phyloP scores from a whole-genome alignment of 2,113 vertebrate genomes.

The Pangasianodon gigas region DNA sequence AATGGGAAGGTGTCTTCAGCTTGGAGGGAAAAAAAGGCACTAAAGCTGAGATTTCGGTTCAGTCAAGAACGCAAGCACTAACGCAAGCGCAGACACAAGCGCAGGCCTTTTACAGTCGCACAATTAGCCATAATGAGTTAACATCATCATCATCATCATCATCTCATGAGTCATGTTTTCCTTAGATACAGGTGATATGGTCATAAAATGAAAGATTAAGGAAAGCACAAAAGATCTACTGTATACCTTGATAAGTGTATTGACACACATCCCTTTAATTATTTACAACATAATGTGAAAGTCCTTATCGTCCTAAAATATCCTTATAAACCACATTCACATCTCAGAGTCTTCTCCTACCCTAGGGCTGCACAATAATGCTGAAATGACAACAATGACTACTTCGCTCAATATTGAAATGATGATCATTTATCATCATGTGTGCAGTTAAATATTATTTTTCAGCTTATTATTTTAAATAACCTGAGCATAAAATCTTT shows the following conservation, averaged over 20 bases:
- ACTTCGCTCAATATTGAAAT: background rate
- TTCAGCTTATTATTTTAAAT: background rate
- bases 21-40: conserved; percentile 34
- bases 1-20: conserved; percentile 40
- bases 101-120: background rate
- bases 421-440: background rate
- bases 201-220: background rate
- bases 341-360: background rate
- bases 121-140: background rate
- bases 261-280: background rate
- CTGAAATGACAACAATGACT: background rate
- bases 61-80: background rate
- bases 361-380: background rate
- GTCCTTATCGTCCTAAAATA: background rate
- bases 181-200: background rate
- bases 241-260: background rate
- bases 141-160: background rate
- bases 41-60: conserved; percentile 17
- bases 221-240: background rate
- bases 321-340: background rate
- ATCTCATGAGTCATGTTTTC: background rate
- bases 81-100: background rate
- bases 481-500: background rate
- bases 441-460: background rate
- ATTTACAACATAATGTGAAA: too few relatives aligned